Percentiles rank a stretch among this genome's conserved stretches.
Evolutionary conservation across 1,140 invertebrate species (phyloP).

Genomic region (Drosophila parabipectinata): DNA sequence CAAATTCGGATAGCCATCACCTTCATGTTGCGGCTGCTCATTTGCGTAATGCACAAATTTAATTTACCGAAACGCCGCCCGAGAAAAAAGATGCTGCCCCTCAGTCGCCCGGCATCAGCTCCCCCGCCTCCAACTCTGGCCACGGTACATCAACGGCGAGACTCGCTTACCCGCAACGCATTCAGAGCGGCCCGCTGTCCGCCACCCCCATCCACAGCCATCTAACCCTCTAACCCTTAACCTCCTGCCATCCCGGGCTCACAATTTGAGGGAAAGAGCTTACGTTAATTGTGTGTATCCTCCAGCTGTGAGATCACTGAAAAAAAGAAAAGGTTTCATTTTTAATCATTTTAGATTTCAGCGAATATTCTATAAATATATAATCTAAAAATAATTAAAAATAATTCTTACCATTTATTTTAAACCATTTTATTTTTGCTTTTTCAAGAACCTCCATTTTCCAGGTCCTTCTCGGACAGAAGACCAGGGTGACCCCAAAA

Average conservation of each 20-base stretch:
- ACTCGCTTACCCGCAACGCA: slow-evolving; percentile 71
- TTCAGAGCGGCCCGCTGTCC: slow-evolving; percentile 53
- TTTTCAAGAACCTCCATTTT: too few relatives aligned
- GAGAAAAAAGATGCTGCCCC: slow-evolving; percentile 14
- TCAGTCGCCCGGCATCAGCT: too few relatives aligned
- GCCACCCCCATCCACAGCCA: too few relatives aligned
- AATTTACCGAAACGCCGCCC: slow-evolving; percentile 77
- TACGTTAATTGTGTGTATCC: slow-evolving; percentile 80
- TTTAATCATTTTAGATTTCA: too few relatives aligned
- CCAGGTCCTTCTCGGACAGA: too few relatives aligned
- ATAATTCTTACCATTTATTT: too few relatives aligned
- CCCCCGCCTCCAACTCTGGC: slow-evolving; percentile 14
- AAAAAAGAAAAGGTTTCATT: neutral
- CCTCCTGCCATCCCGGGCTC: neutral
- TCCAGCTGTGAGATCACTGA: slow-evolving; percentile 37
- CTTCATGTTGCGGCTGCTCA: slow-evolving; percentile 59
- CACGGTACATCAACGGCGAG: slow-evolving; percentile 51
- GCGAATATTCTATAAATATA: too few relatives aligned
- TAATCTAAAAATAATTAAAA: too few relatives aligned
- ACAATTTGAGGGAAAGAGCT: slow-evolving; percentile 51
- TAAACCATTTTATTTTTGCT: too few relatives aligned
- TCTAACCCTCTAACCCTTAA: neutral
- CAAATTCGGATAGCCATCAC: slow-evolving; percentile 10
- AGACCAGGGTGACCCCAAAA: neutral
- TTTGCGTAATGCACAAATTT: slow-evolving; percentile 83